Percentiles rank a stretch among this genome's conserved stretches.
These are phyloP conservation scores for Dasysyrphus albostriatus DNA, from an alignment of 2,888 invertebrate genomes.

Conservation along the genomic window DNA sequence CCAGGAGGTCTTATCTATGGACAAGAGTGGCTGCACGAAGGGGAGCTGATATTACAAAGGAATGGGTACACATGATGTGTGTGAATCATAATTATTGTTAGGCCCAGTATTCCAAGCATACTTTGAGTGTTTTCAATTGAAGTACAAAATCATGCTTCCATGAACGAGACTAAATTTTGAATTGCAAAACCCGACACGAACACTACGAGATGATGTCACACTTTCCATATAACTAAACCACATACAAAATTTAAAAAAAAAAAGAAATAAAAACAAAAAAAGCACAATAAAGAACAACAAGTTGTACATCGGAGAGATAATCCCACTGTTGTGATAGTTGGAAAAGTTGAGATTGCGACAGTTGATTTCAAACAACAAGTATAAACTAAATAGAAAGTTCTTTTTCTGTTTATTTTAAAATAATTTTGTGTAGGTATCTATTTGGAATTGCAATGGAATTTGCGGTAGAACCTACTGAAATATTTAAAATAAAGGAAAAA, in stretches of 20 bases:
- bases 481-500: neutral
- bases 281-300: constrained; percentile 23
- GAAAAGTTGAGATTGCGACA: constrained; percentile 31
- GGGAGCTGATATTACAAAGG: constrained; percentile 18
- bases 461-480: neutral
- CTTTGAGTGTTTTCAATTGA: constrained; percentile 24
- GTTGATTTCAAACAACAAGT: constrained; percentile 6
- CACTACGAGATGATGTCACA: constrained; percentile 66
- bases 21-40: neutral
- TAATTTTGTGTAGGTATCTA: neutral
- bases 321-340: constrained; percentile 19
- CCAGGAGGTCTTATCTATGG: neutral
- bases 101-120: neutral
- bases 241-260: neutral
- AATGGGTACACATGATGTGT: constrained; percentile 17
- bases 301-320: constrained; percentile 27
- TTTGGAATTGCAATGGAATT: neutral
- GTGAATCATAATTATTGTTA: constrained; percentile 27
- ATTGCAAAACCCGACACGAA: constrained; percentile 51
- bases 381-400: constrained; percentile 14
- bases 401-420: neutral
- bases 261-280: neutral
- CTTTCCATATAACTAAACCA: constrained; percentile 39
- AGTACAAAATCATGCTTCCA: constrained; percentile 59
- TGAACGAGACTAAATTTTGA: constrained; percentile 51